These are phyloP conservation scores for Steatocranus sp. DNA, from an alignment of 2,797 vertebrate genomes.

Conservation along the genomic window DNA sequence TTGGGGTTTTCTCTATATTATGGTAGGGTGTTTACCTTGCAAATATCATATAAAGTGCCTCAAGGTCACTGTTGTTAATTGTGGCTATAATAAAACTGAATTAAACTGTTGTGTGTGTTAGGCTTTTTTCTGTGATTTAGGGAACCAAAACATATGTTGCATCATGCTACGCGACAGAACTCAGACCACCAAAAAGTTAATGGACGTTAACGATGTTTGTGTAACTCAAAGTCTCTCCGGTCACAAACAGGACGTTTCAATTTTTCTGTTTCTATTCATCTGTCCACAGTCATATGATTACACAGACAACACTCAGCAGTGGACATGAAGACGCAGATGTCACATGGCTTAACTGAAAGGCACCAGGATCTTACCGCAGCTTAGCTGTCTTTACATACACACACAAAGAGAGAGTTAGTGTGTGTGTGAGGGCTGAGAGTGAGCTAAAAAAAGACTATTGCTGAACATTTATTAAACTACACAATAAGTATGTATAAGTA, in stretches of 20 bases:
- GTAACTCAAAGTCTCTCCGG: background rate
- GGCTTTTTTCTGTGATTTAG: background rate
- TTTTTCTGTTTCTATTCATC: background rate
- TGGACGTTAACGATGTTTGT: background rate
- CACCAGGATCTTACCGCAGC: slow-evolving; percentile 9
- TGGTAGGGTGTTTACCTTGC: background rate
- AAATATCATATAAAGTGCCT: background rate
- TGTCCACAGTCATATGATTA: background rate
- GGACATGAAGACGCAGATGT: background rate
- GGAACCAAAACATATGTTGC: background rate
- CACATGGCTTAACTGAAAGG: slow-evolving; percentile 15
- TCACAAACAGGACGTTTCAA: background rate
- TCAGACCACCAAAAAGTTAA: background rate
- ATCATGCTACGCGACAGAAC: background rate
- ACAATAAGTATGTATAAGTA: background rate
- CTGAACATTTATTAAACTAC: background rate
- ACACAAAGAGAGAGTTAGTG: background rate
- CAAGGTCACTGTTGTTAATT: background rate
- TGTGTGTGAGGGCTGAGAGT: background rate
- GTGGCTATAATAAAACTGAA: background rate
- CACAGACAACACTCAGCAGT: background rate
- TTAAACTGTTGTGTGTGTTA: background rate
- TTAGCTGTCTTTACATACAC: slow-evolving; percentile 10
- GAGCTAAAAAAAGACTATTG: background rate
- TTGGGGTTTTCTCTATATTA: background rate